Evolutionary conservation across 1,140 invertebrate genomes (phyloP).

Genomic region (Drosophila lacteicornis): DNA sequence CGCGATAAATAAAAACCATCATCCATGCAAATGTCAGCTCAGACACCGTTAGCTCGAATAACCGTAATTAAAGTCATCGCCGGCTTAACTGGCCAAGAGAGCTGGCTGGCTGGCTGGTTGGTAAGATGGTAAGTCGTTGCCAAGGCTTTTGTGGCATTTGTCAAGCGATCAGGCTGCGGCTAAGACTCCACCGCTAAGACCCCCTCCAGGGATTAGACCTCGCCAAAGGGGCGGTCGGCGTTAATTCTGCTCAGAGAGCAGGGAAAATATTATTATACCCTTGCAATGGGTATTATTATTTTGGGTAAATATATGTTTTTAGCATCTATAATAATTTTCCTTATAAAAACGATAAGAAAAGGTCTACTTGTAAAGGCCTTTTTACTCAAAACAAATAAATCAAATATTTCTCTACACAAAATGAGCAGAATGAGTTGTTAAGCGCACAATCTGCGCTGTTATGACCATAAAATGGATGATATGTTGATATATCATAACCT

Average conservation of each 20-base stretch:
- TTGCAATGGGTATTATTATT: background rate
- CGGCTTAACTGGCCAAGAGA: slow-evolving; percentile 34
- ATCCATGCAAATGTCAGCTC: slow-evolving; percentile 70
- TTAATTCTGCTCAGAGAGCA: slow-evolving; percentile 43
- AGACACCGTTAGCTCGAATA: slow-evolving; percentile 65
- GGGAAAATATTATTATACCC: slow-evolving; percentile 65
- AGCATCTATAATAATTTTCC: background rate
- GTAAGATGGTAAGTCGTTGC: slow-evolving; percentile 48
- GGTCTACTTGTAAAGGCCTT: no score
- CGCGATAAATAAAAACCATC: slow-evolving; percentile 8
- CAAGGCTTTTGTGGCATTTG: slow-evolving; percentile 73
- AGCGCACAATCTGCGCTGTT: no score
- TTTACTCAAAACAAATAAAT: no score
- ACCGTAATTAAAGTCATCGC: slow-evolving; percentile 73
- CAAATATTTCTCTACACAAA: no score
- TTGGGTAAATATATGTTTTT: background rate
- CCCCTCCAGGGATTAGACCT: slow-evolving; percentile 36
- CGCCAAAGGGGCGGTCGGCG: slow-evolving; percentile 35
- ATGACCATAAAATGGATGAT: no score
- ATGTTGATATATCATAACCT: background rate
- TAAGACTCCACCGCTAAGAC: background rate
- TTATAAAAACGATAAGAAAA: no score
- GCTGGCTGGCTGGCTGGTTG: slow-evolving; percentile 18
- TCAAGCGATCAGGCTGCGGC: slow-evolving; percentile 32
- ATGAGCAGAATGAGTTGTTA: no score